Evolutionary conservation across 2,797 vertebrate genomes (phyloP).

Genomic region (Hydrophis major): DNA sequence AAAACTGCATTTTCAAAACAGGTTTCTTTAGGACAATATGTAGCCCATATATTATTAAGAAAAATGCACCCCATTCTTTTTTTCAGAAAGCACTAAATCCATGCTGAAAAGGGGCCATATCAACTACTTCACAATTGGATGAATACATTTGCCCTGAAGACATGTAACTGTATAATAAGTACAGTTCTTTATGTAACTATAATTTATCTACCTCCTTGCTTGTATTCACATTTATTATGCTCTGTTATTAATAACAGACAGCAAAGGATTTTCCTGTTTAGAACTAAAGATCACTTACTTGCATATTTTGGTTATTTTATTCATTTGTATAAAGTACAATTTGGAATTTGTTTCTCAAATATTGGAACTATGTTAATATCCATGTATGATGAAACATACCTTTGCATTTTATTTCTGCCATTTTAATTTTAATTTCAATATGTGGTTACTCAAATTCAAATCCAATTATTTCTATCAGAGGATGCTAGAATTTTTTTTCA

Average conservation of each 20-base stretch:
- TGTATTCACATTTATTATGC: neutral
- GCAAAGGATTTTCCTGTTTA: neutral
- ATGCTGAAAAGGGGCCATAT: neutral
- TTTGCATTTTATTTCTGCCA: constrained; percentile 23
- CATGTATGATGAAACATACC: neutral
- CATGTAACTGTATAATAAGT: neutral
- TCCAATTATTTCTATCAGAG: neutral
- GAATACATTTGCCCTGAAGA: neutral
- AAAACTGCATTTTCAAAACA: neutral
- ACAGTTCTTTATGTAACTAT: neutral
- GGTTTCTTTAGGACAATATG: neutral
- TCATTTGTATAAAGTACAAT: neutral
- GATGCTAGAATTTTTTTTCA: constrained; percentile 20
- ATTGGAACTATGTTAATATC: neutral
- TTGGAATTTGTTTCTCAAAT: neutral
- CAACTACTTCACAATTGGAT: neutral
- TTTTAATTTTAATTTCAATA: neutral
- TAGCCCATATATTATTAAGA: neutral
- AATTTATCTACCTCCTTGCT: neutral
- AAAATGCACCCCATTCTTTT: neutral
- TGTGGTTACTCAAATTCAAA: neutral
- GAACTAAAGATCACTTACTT: neutral
- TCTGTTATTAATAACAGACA: neutral
- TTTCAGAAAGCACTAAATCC: neutral
- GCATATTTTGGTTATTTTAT: neutral